Base-by-base conservation (phyloP, 2,797 vertebrate genomes). In the Cirrhinus molitorella region DNA sequence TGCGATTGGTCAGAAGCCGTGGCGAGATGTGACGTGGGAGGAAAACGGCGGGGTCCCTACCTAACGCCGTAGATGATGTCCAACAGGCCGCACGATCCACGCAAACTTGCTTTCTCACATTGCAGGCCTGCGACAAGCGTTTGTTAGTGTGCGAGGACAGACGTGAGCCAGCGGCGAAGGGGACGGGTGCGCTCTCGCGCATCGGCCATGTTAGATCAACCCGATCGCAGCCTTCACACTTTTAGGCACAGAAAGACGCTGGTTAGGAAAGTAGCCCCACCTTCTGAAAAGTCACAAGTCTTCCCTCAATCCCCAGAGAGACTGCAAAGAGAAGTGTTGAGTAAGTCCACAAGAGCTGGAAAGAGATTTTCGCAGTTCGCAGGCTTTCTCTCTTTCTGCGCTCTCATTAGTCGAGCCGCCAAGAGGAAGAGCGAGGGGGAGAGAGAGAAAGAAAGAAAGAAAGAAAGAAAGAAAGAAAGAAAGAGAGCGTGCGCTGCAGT, bases 21-120 rank as follows among this genome's bases (percentile, higher is more conserved):
- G 97, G 97, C 94, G 95, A 97, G 97, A 97, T 96, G 95, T 98
- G 97, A 97, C 96, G 96, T 96, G 57, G 68, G 91, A 91, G 92
- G 91, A 94, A 94, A 94, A 91, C 93, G 92, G 92, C 92, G 91
- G 91, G 92, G 93, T 86, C 86, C 87, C 87, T 89, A 88, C 93
- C 89, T 94, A 91, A 75, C 91, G 94, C 92, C 92, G 93, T 88
- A 89, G 90, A 90, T 65, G 61, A 91, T 14, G 28, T 53, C 14
- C 21, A 55, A 45, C 77, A 81, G 40, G 67, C 86, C 63, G 23
- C 66, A 79, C 23, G 23, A 77, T 59, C 31, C 6, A 6, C 25
- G 67, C n/a, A n/a, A 49, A 21, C 19, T 75, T 85, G 37, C 23
- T 72, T 59, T 61, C 40, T 63, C 23, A 59, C 63, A 23, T 49